Base-by-base conservation (phyloP, 2,888 invertebrate species). In the Volucella inflata region DNA sequence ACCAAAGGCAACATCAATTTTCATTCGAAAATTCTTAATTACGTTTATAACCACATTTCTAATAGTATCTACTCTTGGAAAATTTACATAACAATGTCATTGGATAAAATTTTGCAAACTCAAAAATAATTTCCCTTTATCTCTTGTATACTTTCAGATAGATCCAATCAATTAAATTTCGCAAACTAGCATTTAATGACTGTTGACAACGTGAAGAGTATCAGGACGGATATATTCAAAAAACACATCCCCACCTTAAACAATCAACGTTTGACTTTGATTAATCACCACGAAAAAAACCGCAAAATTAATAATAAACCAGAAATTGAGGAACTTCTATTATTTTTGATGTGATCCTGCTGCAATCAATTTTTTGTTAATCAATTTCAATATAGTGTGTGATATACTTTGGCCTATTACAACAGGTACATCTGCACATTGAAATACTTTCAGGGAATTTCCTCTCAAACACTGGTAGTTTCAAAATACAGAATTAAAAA, bases 81-180 rank as follows among this genome's bases (percentile, higher is more conserved):
- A 53, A 78, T 17, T 65, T 51, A 38, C 65, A 78, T 38, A 48
- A 16, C 38, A 10, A 9, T 62, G 30, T 30, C 30, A 6, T 30
- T 30, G 6, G 44, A 42, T 6, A 50, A 48, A 57, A 62, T 78
- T 48, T 62, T 57, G 50, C 57, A 59, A 71, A 59, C 38, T 14
- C 38, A 60, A 0, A 30, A 55, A 68, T 67, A 48, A 77, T 36
- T 53, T 68, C 17, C n/a, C 30, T 68, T 57, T 42, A 46, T 51
- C 36, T 44, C 1, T 51, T 40, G 60, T 55, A 11, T 74, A 60
- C 48, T 75, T 65, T 71, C 78, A 71, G 30, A 30, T 6, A 30
- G 78, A 59, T 74, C 51, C 84, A 53, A 71, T 70, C 70, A 84
- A 79, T 75, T 75, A 79, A 79, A 40, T 75, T 68, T 57, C 17